Percentiles rank a stretch among this genome's conserved stretches.
phyloP scores from a whole-genome alignment of 1,140 invertebrate genomes.

The Dendroctonus ponderosae region DNA sequence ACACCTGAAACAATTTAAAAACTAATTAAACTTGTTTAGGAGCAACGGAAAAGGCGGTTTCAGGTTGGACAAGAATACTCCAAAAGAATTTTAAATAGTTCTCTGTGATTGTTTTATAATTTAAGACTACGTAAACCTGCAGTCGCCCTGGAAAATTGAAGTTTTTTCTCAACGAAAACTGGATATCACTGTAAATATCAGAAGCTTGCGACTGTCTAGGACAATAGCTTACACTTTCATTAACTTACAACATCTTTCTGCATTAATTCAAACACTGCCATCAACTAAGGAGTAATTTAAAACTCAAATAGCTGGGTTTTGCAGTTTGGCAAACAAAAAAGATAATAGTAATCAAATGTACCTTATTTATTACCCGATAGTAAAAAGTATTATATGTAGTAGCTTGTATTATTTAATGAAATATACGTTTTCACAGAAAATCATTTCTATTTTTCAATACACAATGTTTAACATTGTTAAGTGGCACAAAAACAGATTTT shows the following conservation, averaged over 20 bases:
- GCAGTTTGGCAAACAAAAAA: too few species aligned
- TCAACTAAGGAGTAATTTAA: too few species aligned
- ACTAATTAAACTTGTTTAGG: neutral
- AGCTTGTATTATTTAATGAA: constrained; percentile 20
- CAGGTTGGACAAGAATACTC: constrained; percentile 22
- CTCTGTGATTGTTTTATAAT: constrained; percentile 26
- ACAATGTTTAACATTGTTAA: too few species aligned
- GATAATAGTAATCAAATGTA: too few species aligned
- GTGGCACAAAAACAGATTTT: too few species aligned
- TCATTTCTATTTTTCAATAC: constrained; percentile 1
- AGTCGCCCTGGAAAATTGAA: neutral
- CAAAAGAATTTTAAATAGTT: constrained; percentile 14
- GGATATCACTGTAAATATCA: neutral
- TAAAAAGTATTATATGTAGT: constrained; percentile 18
- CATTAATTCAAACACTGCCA: too few species aligned
- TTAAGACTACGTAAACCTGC: neutral
- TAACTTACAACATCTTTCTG: too few species aligned
- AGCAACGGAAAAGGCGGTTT: neutral
- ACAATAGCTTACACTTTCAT: too few species aligned
- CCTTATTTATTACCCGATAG: too few species aligned
- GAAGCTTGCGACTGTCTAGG: too few species aligned
- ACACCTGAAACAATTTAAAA: neutral
- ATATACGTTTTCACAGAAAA: constrained; percentile 7
- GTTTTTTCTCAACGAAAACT: neutral
- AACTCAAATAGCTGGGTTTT: too few species aligned